Evolutionary conservation across 2,113 vertebrate species (phyloP), one percentile per base, ranked within the genome.

Genomic region (Macroglossus sobrinus): DNA sequence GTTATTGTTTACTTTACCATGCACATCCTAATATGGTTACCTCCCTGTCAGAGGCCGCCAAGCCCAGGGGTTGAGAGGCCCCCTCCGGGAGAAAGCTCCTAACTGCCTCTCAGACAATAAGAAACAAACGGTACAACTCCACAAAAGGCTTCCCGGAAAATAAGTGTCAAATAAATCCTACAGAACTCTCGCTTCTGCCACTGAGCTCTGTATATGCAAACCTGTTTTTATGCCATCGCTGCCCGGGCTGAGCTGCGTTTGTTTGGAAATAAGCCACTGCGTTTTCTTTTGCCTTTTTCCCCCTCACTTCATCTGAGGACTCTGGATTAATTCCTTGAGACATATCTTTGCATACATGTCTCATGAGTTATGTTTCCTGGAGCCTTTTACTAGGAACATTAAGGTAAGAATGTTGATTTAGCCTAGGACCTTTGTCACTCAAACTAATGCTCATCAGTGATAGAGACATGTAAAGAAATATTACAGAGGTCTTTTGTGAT

Each of bases 1-100:
- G 99, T 99, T 99, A 99, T 99, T 99, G 99, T 99, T 99, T 99
- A 99, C 99, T 99, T 99, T 99, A 99, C 98, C 99, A 99, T 99
- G 98, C 99, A 98, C 98, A 98, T 99, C 99, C 99, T 99, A 99
- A 99, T 99, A 99, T 99, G 99, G 99, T 99, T 98, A 98, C 99
- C 99, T 99, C 99, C 98, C 98, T 98, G 99, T 99, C 98, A 98
- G 93, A 99, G 99, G 98, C 98, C 33, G 98, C 98, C 98, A 97
- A 86, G 98, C 98, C 53, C 97, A 33, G 97, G 98, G 98, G 97
- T 95, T 97, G 98, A 99, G 99, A 98, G 99, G 99, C 97, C 99
- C 99, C 98, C 98, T 98, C 98, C 94, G 96, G 99, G 99, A 99
- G 98, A 98, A 98, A 97, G 98, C 98, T 98, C 98, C 99, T 98